Evolutionary conservation across 1,140 invertebrate genomes (phyloP).

Genomic region (Cherax quadricarinatus): DNA sequence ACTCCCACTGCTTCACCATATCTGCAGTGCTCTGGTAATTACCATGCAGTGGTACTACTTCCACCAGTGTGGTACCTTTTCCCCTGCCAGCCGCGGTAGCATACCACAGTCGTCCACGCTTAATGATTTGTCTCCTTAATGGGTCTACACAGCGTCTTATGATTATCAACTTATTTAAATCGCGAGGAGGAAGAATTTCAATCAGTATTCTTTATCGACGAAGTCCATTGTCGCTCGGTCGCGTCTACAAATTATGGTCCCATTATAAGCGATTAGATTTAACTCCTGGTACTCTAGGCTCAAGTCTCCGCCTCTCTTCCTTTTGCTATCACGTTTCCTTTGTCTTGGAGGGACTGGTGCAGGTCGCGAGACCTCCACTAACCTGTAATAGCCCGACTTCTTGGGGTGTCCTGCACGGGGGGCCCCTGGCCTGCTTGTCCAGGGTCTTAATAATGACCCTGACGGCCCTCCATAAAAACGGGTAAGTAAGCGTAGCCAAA

Average conservation of each 20-base stretch:
- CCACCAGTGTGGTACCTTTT: neutral
- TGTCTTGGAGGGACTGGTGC: constrained; percentile 40
- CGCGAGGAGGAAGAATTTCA: constrained; percentile 32
- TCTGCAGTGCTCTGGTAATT: constrained; percentile 16
- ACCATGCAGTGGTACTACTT: neutral
- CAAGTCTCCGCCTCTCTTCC: neutral
- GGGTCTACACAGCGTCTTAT: constrained; percentile 30
- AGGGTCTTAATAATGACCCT: constrained; percentile 25
- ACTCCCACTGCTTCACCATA: neutral
- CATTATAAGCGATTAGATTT: constrained; percentile 55
- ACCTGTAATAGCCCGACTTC: constrained; percentile 55
- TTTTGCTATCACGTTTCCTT: constrained; percentile 55
- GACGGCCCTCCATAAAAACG: constrained; percentile 28
- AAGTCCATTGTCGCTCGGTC: constrained; percentile 28
- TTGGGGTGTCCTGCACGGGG: constrained; percentile 36
- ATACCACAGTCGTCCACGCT: neutral
- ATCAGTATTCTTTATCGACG: constrained; percentile 44
- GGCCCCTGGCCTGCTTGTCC: constrained; percentile 28
- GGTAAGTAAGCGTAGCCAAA: constrained; percentile 13
- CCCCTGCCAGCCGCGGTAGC: constrained; percentile 10
- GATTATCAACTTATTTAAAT: constrained; percentile 59
- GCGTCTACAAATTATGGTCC: constrained; percentile 50
- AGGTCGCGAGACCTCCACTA: constrained; percentile 43
- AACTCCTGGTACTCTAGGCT: constrained; percentile 42
- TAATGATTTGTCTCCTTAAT: constrained; percentile 53